These are phyloP conservation scores for Minunthozetes semirufus DNA, from an alignment of 2,888 invertebrate species.

Conservation along the genomic window DNA sequence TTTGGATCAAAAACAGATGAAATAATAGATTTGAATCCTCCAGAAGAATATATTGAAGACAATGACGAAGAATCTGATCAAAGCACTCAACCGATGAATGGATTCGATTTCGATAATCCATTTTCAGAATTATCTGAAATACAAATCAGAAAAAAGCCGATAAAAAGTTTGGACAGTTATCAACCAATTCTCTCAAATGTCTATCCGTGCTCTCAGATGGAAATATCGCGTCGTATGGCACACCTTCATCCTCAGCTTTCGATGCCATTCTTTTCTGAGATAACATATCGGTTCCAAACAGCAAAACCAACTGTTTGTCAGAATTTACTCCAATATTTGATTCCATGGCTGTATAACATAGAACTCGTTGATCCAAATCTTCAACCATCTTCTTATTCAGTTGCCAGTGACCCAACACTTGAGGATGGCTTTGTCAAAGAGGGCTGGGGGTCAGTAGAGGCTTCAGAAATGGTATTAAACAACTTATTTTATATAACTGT, in stretches of 20 bases:
- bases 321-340: slow-evolving; percentile 77
- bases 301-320: slow-evolving; percentile 88
- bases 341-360: slow-evolving; percentile 98
- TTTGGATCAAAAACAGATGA: slow-evolving; percentile 58
- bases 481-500: slow-evolving; percentile 97
- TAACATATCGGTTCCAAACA: slow-evolving; percentile 91
- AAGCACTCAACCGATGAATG: slow-evolving; percentile 28
- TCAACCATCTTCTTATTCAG: neutral
- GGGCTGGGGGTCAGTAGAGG: slow-evolving; percentile 96
- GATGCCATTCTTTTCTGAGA: slow-evolving; percentile 99
- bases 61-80: neutral
- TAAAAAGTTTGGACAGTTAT: slow-evolving; percentile 27
- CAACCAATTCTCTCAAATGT: slow-evolving; percentile 41
- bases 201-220: slow-evolving; percentile 76
- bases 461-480: slow-evolving; percentile 99
- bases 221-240: slow-evolving; percentile 83
- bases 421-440: slow-evolving; percentile 52
- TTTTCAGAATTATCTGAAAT: slow-evolving; percentile 4
- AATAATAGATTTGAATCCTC: neutral
- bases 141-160: slow-evolving; percentile 32
- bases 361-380: slow-evolving; percentile 91
- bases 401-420: neutral
- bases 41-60: neutral
- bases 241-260: slow-evolving; percentile 93
- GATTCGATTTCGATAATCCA: neutral